These are phyloP conservation scores for Emydura subglobosa DNA, from an alignment of 2,113 vertebrate species.

Conservation along the genomic window DNA sequence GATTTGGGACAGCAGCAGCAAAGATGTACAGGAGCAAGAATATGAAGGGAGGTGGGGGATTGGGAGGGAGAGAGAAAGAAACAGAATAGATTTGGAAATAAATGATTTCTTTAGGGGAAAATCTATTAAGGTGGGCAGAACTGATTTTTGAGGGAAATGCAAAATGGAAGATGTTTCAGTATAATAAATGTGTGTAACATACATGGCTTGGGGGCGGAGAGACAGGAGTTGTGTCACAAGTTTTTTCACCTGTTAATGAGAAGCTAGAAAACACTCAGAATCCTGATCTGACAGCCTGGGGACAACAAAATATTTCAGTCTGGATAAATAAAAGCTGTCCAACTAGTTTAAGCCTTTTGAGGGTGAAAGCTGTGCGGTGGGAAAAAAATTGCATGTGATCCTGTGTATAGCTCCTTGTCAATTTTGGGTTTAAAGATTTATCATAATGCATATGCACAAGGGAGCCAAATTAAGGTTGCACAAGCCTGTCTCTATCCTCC, in stretches of 20 bases:
- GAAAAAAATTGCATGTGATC: accelerated
- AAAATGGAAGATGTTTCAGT: background rate
- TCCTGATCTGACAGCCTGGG: background rate
- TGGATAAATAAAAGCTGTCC: background rate
- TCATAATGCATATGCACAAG: background rate
- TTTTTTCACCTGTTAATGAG: background rate
- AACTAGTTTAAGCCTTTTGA: background rate
- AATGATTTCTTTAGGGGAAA: background rate
- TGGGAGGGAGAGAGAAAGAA: background rate
- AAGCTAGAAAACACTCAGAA: background rate
- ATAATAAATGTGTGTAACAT: background rate
- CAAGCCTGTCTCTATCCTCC: background rate
- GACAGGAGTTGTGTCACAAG: background rate
- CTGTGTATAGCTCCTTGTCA: accelerated
- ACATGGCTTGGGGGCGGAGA: background rate
- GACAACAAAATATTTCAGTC: constrained; percentile 2
- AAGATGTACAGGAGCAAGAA: background rate
- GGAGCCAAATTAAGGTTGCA: background rate
- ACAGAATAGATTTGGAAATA: background rate
- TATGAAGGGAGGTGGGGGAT: background rate
- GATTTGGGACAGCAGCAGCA: background rate
- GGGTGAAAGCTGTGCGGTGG: background rate
- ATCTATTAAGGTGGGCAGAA: background rate
- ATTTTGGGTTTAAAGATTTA: background rate
- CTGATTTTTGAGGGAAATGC: background rate